Evolutionary conservation across 2,888 invertebrate species (phyloP).

Genomic region (Dorcus parallelipipedus): DNA sequence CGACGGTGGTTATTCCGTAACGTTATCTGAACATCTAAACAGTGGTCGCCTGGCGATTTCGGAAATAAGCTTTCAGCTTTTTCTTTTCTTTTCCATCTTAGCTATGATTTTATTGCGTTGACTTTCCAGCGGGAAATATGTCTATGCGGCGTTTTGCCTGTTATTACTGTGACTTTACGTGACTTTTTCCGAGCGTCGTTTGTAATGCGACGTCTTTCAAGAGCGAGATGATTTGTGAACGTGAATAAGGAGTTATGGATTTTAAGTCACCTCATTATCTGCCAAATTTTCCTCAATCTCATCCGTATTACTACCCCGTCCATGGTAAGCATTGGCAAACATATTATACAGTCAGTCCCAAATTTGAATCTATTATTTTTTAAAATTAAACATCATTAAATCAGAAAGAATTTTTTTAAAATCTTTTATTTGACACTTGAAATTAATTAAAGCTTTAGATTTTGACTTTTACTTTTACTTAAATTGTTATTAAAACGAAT

Average conservation of each 20-base stretch:
- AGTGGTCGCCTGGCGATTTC: not conserved
- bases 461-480: too few species aligned
- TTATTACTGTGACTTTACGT: too few species aligned
- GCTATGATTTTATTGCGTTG: too few species aligned
- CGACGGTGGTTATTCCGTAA: not conserved
- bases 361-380: too few species aligned
- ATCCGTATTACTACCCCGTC: constrained; percentile 29
- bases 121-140: too few species aligned
- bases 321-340: constrained; percentile 22
- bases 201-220: constrained; percentile 6
- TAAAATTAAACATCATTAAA: too few species aligned
- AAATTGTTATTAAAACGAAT: too few species aligned
- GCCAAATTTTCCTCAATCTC: constrained; percentile 32
- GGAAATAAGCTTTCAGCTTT: not conserved
- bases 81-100: not conserved
- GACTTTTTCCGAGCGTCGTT: not conserved
- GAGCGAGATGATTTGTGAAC: not conserved
- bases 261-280: constrained; percentile 33
- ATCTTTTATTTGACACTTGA: too few species aligned
- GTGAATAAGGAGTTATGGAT: constrained; percentile 29
- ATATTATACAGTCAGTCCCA: too few species aligned
- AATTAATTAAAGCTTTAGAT: too few species aligned
- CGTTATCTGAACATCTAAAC: constrained; percentile 1
- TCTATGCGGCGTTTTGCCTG: too few species aligned
- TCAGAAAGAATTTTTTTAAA: too few species aligned